These are phyloP conservation scores for Calidris pygmaea DNA, from an alignment of 2,113 vertebrate genomes.

Conservation along the genomic window DNA sequence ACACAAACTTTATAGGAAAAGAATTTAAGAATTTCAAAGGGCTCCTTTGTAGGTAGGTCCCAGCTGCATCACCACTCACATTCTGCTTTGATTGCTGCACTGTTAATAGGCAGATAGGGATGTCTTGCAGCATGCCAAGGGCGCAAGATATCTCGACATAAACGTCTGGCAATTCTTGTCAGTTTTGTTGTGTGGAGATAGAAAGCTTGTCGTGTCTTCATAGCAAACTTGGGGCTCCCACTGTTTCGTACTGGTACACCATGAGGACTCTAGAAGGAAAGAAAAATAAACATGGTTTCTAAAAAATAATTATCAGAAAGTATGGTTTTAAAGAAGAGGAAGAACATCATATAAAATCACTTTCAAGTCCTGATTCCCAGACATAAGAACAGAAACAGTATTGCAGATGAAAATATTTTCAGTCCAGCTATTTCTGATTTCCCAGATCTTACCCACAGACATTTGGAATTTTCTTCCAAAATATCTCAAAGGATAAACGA, in stretches of 20 bases:
- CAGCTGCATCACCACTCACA: slow-evolving; percentile 76
- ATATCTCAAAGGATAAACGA: not conserved
- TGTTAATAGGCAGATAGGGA: slow-evolving; percentile 93
- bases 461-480: not conserved
- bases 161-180: slow-evolving; percentile 86
- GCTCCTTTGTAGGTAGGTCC: not conserved
- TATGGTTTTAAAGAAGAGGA: not conserved
- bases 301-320: not conserved
- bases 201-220: slow-evolving; percentile 97
- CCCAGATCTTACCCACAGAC: not conserved
- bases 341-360: not conserved
- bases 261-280: slow-evolving; percentile 86
- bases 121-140: slow-evolving; percentile 88
- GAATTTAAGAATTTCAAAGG: not conserved
- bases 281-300: not conserved
- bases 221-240: slow-evolving; percentile 94
- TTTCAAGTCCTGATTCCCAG: not conserved
- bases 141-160: slow-evolving; percentile 91
- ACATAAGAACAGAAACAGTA: not conserved
- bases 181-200: slow-evolving; percentile 90
- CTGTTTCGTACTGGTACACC: slow-evolving; percentile 86
- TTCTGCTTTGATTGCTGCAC: slow-evolving; percentile 93
- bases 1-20: not conserved
- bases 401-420: not conserved
- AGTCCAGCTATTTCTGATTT: not conserved